phyloP scores from a whole-genome alignment of 1,140 invertebrate genomes.

The Probaryconus sp. region DNA sequence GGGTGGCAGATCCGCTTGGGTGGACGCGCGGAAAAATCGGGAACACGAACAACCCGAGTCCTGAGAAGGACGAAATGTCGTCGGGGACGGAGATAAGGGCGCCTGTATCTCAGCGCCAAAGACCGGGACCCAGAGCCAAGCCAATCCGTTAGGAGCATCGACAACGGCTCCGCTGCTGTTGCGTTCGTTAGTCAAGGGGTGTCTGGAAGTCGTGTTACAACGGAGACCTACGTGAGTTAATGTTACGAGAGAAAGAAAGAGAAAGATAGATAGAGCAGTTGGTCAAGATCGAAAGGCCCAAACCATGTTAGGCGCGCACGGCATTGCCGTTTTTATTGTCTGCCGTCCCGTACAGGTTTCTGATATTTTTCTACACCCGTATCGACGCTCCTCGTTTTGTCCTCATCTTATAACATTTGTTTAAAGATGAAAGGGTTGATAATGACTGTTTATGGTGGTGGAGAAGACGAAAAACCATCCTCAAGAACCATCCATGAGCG shows the following conservation, averaged over 20 bases:
- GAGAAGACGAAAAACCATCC: no score
- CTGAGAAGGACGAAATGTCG: constrained; percentile 49
- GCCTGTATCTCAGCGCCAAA: constrained; percentile 26
- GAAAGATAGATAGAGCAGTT: constrained; percentile 55
- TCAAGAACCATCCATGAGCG: no score
- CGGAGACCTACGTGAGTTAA: constrained; percentile 56
- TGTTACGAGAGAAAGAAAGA: constrained; percentile 29
- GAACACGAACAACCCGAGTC: constrained; percentile 53
- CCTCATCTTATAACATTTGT: constrained; percentile 49
- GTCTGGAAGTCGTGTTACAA: constrained; percentile 60
- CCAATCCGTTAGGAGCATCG: constrained; percentile 55
- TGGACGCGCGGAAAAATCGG: constrained; percentile 46
- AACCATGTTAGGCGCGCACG: constrained; percentile 57
- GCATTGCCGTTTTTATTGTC: constrained; percentile 35
- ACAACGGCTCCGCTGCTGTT: constrained; percentile 54
- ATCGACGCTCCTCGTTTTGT: constrained; percentile 44
- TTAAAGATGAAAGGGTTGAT: constrained; percentile 37
- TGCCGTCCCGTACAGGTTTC: constrained; percentile 17
- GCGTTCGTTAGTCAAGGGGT: constrained; percentile 59
- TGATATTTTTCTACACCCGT: constrained; percentile 19
- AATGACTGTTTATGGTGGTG: constrained; percentile 30
- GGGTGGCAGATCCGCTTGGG: constrained; percentile 45
- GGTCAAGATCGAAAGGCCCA: constrained; percentile 53
- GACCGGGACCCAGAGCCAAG: constrained; percentile 18
- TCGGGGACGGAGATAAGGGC: constrained; percentile 50